These are phyloP conservation scores for Aleiodes testaceus DNA, from an alignment of 2,888 invertebrate species.

Conservation along the genomic window DNA sequence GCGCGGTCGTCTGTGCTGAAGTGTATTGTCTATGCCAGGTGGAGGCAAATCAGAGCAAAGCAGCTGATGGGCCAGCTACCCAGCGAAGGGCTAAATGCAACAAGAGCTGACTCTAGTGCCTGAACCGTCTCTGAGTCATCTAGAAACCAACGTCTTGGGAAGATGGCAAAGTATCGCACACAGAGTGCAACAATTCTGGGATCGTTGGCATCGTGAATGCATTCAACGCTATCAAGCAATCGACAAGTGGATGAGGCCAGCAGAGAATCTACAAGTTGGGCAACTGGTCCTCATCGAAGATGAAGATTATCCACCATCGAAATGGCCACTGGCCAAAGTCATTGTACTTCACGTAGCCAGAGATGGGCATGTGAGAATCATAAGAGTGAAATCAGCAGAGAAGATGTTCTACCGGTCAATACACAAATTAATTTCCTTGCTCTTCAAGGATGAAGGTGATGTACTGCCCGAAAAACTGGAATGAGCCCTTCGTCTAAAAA, in stretches of 20 bases:
- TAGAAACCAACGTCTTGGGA: too few relatives aligned
- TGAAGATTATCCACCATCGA: slow-evolving; percentile 12
- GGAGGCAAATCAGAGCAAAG: too few relatives aligned
- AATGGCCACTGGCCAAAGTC: slow-evolving; percentile 22
- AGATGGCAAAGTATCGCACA: neutral
- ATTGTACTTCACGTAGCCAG: neutral
- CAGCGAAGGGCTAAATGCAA: neutral
- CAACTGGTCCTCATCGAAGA: neutral
- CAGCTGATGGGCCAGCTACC: neutral
- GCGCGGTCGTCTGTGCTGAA: too few relatives aligned
- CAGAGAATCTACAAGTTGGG: neutral
- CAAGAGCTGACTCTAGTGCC: neutral
- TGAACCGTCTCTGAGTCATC: neutral
- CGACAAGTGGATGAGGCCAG: neutral
- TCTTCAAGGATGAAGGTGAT: too few relatives aligned
- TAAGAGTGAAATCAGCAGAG: too few relatives aligned
- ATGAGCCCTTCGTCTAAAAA: too few relatives aligned
- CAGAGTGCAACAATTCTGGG: neutral
- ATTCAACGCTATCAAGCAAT: neutral
- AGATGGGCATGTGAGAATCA: too few relatives aligned
- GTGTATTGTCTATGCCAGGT: too few relatives aligned
- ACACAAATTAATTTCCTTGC: too few relatives aligned
- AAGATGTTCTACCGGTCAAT: too few relatives aligned
- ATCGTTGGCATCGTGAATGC: neutral
- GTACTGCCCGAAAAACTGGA: too few relatives aligned